Percentiles rank a stretch among this genome's conserved stretches.
Evolutionary conservation across 2,888 invertebrate species (phyloP).

Genomic region (Alitta virens): DNA sequence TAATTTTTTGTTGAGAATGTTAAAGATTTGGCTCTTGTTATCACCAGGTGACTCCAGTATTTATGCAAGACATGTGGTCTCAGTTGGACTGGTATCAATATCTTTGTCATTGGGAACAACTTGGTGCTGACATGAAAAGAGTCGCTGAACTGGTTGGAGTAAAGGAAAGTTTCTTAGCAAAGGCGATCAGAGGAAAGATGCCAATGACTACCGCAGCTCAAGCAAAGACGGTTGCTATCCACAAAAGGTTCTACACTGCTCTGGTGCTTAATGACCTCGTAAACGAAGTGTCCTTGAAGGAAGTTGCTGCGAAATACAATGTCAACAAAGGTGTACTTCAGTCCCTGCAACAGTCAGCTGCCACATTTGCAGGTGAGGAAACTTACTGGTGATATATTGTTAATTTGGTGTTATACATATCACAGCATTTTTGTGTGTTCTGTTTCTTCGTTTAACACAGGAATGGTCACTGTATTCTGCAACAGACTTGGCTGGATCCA

Average conservation of each 20-base stretch:
- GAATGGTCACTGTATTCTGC: constrained; percentile 96
- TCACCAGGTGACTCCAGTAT: constrained; percentile 81
- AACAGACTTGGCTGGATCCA: constrained; percentile 87
- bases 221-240: constrained; percentile 38
- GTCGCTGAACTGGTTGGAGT: constrained; percentile 87
- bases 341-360: constrained; percentile 88
- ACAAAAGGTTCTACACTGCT: constrained; percentile 65
- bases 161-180: constrained; percentile 74
- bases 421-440: not conserved
- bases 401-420: not conserved
- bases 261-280: constrained; percentile 89
- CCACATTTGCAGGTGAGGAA: constrained; percentile 82
- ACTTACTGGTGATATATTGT: too few relatives aligned
- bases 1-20: too few relatives aligned
- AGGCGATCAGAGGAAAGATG: constrained; percentile 57
- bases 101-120: constrained; percentile 77
- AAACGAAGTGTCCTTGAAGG: constrained; percentile 78
- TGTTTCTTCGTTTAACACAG: constrained; percentile 58
- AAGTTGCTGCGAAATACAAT: constrained; percentile 78
- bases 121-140: constrained; percentile 75
- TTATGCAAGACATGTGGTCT: constrained; percentile 75
- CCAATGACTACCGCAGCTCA: constrained; percentile 18
- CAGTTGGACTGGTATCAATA: constrained; percentile 67
- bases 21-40: not conserved
- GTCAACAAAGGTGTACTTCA: constrained; percentile 83